A percentile compares a stretch with the other conserved stretches of the same genome.
phyloP scores from a whole-genome alignment of 2,113 vertebrate genomes.

The Tenrec ecaudatus region DNA sequence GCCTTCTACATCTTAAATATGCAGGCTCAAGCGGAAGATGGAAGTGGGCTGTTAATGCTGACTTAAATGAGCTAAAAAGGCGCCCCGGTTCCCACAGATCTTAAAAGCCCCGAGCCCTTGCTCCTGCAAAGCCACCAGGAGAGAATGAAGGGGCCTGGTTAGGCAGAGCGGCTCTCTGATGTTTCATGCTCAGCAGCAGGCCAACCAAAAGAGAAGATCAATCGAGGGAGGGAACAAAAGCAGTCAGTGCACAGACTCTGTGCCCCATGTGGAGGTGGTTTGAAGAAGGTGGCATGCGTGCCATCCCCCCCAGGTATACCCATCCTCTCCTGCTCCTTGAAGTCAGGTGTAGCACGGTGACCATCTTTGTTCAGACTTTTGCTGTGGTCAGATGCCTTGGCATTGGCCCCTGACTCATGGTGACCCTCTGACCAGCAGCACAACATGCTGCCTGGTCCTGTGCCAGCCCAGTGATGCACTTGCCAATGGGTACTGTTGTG shows the following conservation, averaged over 20 bases:
- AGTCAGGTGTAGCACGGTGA: neutral
- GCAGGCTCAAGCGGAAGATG: constrained; percentile 31
- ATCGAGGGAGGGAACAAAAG: neutral
- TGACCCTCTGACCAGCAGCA: neutral
- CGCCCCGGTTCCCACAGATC: constrained; percentile 35
- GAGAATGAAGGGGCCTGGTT: constrained; percentile 26
- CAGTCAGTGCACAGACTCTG: neutral
- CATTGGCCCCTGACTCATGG: neutral
- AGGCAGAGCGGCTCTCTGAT: constrained; percentile 53
- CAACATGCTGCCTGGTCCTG: neutral
- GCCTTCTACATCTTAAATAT: constrained; percentile 74
- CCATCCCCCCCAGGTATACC: neutral
- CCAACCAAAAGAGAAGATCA: constrained; percentile 65
- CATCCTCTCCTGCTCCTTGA: neutral
- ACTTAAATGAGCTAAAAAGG: constrained; percentile 63
- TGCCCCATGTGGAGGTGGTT: neutral
- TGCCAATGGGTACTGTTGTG: neutral
- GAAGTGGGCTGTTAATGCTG: constrained; percentile 52
- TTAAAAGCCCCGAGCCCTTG: neutral
- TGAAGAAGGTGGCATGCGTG: rapidly evolving
- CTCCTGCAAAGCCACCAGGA: constrained; percentile 48
- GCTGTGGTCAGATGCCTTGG: no score
- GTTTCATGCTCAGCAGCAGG: constrained; percentile 66
- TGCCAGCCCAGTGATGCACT: neutral
- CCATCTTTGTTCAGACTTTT: constrained; percentile 20